phyloP scores from a whole-genome alignment of 35 echinoderm and acorn worm species.

The Patiria miniata region DNA sequence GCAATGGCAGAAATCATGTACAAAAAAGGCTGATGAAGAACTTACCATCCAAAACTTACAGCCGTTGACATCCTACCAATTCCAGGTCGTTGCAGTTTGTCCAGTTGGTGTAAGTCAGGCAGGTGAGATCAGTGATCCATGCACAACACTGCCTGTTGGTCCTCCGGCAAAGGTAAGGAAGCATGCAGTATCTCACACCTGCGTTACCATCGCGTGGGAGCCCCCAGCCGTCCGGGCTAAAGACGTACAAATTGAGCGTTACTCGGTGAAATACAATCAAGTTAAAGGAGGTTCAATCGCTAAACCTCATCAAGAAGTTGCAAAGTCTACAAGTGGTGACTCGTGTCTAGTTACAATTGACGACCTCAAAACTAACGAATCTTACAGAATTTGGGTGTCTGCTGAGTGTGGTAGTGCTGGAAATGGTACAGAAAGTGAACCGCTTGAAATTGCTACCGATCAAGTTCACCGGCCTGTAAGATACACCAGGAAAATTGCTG shows the following conservation, averaged over 20 bases:
- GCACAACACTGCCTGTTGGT: slow-evolving; percentile 29
- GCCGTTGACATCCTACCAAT: slow-evolving; percentile 11
- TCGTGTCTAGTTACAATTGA: slow-evolving; percentile 12
- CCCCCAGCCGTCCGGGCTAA: not conserved
- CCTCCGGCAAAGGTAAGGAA: slow-evolving; percentile 12
- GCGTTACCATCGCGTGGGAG: slow-evolving; percentile 27
- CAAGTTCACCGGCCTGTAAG: not conserved
- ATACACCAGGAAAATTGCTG: not conserved
- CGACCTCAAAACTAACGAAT: not conserved
- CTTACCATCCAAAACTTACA: not conserved
- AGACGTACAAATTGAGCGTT: not conserved
- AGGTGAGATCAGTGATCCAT: slow-evolving; percentile 7
- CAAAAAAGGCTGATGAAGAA: not conserved
- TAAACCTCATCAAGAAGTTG: not conserved
- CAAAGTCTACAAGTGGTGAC: not conserved
- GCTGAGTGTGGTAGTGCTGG: slow-evolving; percentile 27
- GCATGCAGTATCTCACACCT: not conserved
- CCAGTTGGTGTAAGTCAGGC: not conserved
- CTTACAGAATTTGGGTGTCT: slow-evolving; percentile 27
- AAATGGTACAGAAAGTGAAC: not conserved
- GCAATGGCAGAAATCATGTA: not conserved
- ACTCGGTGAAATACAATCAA: slow-evolving; percentile 19
- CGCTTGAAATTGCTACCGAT: not conserved
- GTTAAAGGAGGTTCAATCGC: not conserved
- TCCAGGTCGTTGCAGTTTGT: slow-evolving; percentile 10